Base-by-base conservation (phyloP, 2,888 invertebrate genomes). In the Lycia hirtaria region DNA sequence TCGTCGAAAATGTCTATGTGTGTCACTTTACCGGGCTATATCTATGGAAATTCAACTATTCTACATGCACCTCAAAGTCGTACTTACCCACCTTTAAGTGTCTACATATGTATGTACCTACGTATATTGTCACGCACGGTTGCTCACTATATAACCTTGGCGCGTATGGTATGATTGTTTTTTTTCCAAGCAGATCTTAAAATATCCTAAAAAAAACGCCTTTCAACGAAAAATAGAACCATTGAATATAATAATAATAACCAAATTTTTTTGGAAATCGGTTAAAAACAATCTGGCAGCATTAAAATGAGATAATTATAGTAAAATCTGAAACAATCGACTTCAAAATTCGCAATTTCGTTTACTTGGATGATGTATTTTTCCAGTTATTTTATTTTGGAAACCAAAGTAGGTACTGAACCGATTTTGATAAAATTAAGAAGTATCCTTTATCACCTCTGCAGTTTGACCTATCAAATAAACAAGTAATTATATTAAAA, bases 1-100 rank as follows among this genome's bases (percentile, higher is more conserved):
- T 12, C 15, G 12, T 54, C 24, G 45, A 38, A 40, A 12, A 12
- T 14, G 14, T 24, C 56, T 56, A 40, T 47, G 30, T 12, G 45
- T 51, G 43, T 40, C 24, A 40, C 24, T 45, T 44, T 45, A 51
- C 33, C 33, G 15, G 28, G 50, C 56, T 47, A 40, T 56, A 56
- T 56, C 51, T 56, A 56, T 51, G 56, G 56, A 38, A 56, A 56
- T 56, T 56, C 43, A 10, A 35, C 32, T 17, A 20, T 45, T 22
- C 22, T 5, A 20, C 38, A 20, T 12, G 41, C 37, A 32, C 28
- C 17, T 41, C 32, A 40, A 33, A 48, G 37, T 38, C 12, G 41
- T 26, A 41, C 15, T 6, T n/a, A n/a, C n/a, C n/a, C n/a, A n/a
- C n/a, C n/a, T 30, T 10, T 41, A 22, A 17, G 41, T 26, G 26